phyloP scores from a whole-genome alignment of 2,797 vertebrate genomes.

The Mustela erminea region DNA sequence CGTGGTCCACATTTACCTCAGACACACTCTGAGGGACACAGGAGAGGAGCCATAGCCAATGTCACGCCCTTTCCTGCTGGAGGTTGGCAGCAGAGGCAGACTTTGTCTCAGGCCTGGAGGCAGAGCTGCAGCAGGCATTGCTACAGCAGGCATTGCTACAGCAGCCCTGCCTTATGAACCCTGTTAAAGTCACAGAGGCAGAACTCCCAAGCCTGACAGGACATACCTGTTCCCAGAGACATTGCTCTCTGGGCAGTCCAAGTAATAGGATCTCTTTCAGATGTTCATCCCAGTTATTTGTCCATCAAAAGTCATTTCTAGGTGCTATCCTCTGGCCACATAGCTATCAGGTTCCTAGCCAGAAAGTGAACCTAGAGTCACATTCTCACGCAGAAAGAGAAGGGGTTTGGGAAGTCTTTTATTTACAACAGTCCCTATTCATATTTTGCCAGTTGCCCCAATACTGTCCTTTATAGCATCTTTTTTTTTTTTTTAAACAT shows the following conservation, averaged over 20 bases:
- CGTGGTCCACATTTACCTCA: neutral
- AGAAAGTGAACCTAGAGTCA: neutral
- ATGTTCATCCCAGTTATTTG: neutral
- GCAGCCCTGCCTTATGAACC: too few relatives aligned
- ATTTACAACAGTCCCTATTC: neutral
- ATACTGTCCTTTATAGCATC: neutral
- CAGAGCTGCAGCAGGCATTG: neutral
- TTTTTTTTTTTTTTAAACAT: neutral
- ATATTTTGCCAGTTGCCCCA: neutral
- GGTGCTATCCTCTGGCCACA: neutral
- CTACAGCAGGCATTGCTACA: neutral
- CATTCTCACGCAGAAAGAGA: neutral
- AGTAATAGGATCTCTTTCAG: neutral
- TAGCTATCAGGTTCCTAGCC: neutral
- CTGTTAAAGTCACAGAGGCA: neutral
- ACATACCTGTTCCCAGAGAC: neutral
- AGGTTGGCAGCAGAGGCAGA: neutral
- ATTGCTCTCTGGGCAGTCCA: rapidly evolving
- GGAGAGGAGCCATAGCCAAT: neutral
- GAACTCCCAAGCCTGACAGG: neutral
- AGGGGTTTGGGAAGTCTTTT: neutral
- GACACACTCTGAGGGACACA: neutral
- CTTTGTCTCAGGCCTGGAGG: neutral
- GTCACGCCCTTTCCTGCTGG: neutral
- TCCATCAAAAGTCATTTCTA: neutral